Percentiles rank a stretch among this genome's conserved stretches.
These are phyloP conservation scores for Lacanobia oleracea DNA, from an alignment of 2,888 invertebrate species.

Conservation along the genomic window DNA sequence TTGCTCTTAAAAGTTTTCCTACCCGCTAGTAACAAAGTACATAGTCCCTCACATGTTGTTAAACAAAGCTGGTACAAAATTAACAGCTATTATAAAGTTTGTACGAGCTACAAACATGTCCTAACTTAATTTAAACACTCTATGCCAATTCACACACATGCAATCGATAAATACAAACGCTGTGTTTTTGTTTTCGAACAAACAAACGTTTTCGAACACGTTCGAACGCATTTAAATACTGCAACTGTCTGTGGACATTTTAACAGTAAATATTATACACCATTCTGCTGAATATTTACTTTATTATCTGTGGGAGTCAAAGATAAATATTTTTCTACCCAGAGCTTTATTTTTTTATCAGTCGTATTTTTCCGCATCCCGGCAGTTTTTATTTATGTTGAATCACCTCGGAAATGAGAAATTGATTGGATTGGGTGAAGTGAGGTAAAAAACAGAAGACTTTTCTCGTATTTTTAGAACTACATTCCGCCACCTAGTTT, in stretches of 20 bases:
- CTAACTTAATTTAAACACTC: conserved; percentile 16
- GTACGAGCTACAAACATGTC: conserved; percentile 19
- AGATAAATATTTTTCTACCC: not conserved
- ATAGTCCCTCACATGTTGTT: conserved; percentile 5
- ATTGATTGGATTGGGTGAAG: conserved; percentile 15
- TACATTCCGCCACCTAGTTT: not conserved
- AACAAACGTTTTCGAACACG: conserved; percentile 28
- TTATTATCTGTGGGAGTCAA: conserved; percentile 4
- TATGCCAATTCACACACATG: no score
- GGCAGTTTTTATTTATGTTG: not conserved
- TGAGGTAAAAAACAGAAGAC: not conserved
- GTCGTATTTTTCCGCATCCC: not conserved
- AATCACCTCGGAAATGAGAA: conserved; percentile 9
- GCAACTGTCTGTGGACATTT: conserved; percentile 6
- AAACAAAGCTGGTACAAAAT: conserved; percentile 5
- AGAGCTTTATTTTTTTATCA: conserved; percentile 2
- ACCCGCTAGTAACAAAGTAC: conserved; percentile 17
- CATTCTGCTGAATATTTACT: conserved; percentile 1
- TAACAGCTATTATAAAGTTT: conserved; percentile 30
- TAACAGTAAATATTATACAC: conserved; percentile 20
- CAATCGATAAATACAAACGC: conserved; percentile 2
- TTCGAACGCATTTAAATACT: conserved; percentile 15
- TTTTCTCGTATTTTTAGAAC: conserved; percentile 11
- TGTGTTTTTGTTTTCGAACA: conserved; percentile 12
- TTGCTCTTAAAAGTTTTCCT: conserved; percentile 31